A percentile compares a stretch with the other conserved stretches of the same genome.
phyloP scores from a whole-genome alignment of 2,888 invertebrate species.

The Rotaria socialis region DNA sequence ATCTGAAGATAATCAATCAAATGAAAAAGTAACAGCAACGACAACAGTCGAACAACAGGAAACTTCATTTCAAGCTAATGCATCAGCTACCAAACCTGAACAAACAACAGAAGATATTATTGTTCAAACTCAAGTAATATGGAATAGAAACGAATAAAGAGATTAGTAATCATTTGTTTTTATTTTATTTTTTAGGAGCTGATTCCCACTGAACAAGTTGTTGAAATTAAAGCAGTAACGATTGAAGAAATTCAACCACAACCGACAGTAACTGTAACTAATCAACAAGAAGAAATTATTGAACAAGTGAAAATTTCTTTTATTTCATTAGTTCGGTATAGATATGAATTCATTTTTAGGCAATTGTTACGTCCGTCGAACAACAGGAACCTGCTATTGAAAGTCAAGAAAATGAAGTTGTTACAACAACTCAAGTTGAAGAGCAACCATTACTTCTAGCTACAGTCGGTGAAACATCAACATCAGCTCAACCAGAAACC shows the following conservation, averaged over 20 bases:
- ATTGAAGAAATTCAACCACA: not conserved
- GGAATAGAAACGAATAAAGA: too few species aligned
- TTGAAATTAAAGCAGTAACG: not conserved
- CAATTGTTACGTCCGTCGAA: not conserved
- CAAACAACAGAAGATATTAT: not conserved
- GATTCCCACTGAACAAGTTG: not conserved
- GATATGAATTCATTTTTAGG: too few species aligned
- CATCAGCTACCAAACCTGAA: not conserved
- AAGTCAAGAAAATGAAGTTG: too few species aligned
- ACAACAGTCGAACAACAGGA: not conserved
- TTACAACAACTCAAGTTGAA: not conserved
- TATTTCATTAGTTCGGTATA: too few species aligned
- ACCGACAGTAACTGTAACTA: not conserved
- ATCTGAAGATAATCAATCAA: not conserved
- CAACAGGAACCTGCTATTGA: not conserved
- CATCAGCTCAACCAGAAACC: not conserved
- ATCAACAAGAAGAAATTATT: too few species aligned
- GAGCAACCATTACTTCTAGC: not conserved
- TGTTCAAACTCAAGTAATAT: not conserved
- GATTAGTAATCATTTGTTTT: too few species aligned
- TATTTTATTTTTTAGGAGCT: not conserved
- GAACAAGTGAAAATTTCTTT: too few species aligned
- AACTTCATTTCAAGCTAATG: not conserved
- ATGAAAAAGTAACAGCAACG: not conserved
- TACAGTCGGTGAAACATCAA: not conserved